phyloP scores from a whole-genome alignment of 1,140 invertebrate genomes.

The Lasioglossum albipes region DNA sequence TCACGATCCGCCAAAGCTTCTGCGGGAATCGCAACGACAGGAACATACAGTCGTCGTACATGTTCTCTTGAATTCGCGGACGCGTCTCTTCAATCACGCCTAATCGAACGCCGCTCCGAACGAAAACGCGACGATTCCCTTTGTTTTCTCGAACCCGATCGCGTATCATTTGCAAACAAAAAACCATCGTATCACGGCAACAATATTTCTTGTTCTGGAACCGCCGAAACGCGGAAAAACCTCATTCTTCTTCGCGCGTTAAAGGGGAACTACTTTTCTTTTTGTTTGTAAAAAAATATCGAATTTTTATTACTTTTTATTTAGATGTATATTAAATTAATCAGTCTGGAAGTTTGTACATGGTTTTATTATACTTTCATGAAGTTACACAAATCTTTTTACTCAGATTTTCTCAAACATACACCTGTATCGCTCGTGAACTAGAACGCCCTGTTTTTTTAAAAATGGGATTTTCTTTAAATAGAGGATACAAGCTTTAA shows the following conservation, averaged over 20 bases:
- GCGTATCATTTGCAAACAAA: slow-evolving; percentile 49
- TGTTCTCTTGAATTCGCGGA: slow-evolving; percentile 39
- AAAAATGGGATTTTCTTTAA: too few relatives aligned
- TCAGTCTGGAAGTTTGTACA: too few relatives aligned
- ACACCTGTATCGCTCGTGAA: too few relatives aligned
- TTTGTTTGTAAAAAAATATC: too few relatives aligned
- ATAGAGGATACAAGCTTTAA: too few relatives aligned
- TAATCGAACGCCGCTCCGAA: slow-evolving; percentile 21
- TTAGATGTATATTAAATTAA: too few relatives aligned
- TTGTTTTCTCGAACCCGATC: slow-evolving; percentile 30
- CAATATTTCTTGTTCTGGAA: slow-evolving; percentile 46
- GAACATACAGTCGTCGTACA: slow-evolving; percentile 78
- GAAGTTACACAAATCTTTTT: too few relatives aligned
- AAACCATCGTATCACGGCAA: slow-evolving; percentile 53
- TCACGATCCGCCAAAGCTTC: slow-evolving; percentile 83
- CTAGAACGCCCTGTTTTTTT: too few relatives aligned
- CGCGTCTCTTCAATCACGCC: background rate
- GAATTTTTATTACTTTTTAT: too few relatives aligned
- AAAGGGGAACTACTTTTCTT: too few relatives aligned
- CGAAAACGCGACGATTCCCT: slow-evolving; percentile 30
- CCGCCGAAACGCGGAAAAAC: background rate
- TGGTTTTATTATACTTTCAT: too few relatives aligned
- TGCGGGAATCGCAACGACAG: slow-evolving; percentile 83
- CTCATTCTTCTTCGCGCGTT: background rate
- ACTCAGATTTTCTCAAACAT: too few relatives aligned